phyloP scores from a whole-genome alignment of 2,888 invertebrate genomes.

The Neria commutata region DNA sequence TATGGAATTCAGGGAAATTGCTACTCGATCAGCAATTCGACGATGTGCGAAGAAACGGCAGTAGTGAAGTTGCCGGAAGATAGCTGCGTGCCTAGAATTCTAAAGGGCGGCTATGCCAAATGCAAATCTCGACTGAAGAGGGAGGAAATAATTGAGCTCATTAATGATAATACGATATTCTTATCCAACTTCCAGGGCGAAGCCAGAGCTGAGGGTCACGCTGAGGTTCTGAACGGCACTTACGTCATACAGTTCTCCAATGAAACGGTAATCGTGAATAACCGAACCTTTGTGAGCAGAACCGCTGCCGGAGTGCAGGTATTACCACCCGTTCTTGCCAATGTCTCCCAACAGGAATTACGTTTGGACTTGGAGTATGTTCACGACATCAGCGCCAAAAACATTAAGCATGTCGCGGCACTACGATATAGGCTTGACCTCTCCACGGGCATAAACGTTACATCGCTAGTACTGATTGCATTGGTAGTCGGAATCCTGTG shows the following conservation, averaged over 20 bases:
- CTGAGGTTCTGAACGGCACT: neutral
- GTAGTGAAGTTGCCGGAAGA: slow-evolving; percentile 3
- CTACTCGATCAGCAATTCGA: neutral
- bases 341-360: no score
- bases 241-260: neutral
- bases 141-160: neutral
- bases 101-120: slow-evolving; percentile 3
- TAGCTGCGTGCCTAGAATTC: neutral
- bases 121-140: neutral
- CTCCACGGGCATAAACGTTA: no score
- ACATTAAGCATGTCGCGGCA: no score
- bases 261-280: neutral
- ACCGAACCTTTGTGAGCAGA: no score
- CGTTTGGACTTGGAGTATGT: no score
- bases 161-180: neutral
- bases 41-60: neutral
- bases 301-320: no score
- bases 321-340: no score
- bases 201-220: no score
- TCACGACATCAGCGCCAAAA: no score
- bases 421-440: no score
- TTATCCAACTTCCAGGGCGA: neutral
- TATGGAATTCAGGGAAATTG: neutral
- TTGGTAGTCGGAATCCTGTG: no score
- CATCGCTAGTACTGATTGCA: no score